Evolutionary conservation across 2,113 vertebrate species (phyloP), one percentile per base, ranked within the genome.

Genomic region (Nycticryphes semicollaris): DNA sequence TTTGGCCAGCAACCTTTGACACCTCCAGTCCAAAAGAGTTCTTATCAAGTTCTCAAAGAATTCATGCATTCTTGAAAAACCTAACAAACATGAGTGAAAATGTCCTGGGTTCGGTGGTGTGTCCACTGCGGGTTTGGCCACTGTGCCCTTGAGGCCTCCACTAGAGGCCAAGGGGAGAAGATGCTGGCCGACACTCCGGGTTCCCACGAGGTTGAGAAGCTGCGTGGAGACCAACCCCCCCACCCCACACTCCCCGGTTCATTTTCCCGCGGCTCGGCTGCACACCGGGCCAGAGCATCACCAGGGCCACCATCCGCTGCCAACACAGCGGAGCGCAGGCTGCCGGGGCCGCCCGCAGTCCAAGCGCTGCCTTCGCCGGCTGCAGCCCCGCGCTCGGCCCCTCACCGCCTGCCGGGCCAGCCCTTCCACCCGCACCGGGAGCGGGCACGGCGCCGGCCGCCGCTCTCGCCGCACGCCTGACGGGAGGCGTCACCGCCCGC

Each of bases 401-500:
- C 53, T n/a, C 16, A 25, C 51, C 51, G 51, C 18, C 51, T 14
- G 45, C 54, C 47, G 41, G 41, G 41, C 41, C 41, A 43, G 41
- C 41, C n/a, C n/a, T n/a, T n/a, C n/a, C n/a, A n/a, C n/a, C n/a
- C n/a, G n/a, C n/a, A n/a, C n/a, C n/a, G n/a, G n/a, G n/a, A n/a
- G n/a, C n/a, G n/a, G n/a, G n/a, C n/a, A n/a, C n/a, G n/a, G n/a
- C n/a, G n/a, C n/a, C n/a, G n/a, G n/a, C 37, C 37, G 33, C 59
- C 35, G 47, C 51, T 50, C 31, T 8, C 25, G 22, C 54, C 27
- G 64, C 43, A 30, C 64, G 35, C 57, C 82, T 3, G 80, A 72
- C 22, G 63, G 47, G 53, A 18, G 87, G 69, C 89, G 86, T 88
- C 87, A 56, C 96, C 96, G 92, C 96, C 96, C 87, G 93, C 96